Evolutionary conservation across 1,140 invertebrate species (phyloP).

Genomic region (Drosophila equinoxialis): DNA sequence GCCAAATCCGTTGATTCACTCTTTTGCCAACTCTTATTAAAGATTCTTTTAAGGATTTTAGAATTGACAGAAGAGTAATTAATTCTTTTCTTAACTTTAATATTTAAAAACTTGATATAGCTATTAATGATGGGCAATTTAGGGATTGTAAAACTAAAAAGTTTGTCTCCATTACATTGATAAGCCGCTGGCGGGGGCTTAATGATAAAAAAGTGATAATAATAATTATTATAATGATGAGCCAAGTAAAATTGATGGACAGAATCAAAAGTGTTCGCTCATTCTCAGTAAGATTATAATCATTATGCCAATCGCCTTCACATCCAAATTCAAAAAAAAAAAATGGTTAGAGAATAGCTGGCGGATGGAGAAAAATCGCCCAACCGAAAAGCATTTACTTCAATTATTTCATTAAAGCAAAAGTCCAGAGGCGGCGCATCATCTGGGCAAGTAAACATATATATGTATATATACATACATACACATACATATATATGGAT

Average conservation of each 20-base stretch:
- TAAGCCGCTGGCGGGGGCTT: slow-evolving; percentile 31
- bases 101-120: too few relatives aligned
- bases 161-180: slow-evolving; percentile 54
- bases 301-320: slow-evolving; percentile 46
- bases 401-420: slow-evolving; percentile 71
- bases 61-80: too few relatives aligned
- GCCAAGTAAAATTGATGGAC: slow-evolving; percentile 27
- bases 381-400: slow-evolving; percentile 62
- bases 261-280: slow-evolving; percentile 9
- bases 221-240: slow-evolving; percentile 14
- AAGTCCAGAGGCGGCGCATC: slow-evolving; percentile 42
- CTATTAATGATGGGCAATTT: neutral
- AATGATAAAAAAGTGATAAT: neutral
- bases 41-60: too few relatives aligned
- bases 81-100: too few relatives aligned
- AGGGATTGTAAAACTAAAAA: slow-evolving; percentile 29
- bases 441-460: slow-evolving; percentile 25
- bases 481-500: slow-evolving; percentile 16
- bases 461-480: neutral
- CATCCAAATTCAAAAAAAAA: neutral
- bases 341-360: neutral
- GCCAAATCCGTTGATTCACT: too few relatives aligned
- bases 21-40: too few relatives aligned
- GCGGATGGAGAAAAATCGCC: slow-evolving; percentile 19
- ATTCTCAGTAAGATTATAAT: slow-evolving; percentile 37